Conservation (phyloP, 2,888 invertebrate genomes). For the Hemistola chrysoprasaria region DNA sequence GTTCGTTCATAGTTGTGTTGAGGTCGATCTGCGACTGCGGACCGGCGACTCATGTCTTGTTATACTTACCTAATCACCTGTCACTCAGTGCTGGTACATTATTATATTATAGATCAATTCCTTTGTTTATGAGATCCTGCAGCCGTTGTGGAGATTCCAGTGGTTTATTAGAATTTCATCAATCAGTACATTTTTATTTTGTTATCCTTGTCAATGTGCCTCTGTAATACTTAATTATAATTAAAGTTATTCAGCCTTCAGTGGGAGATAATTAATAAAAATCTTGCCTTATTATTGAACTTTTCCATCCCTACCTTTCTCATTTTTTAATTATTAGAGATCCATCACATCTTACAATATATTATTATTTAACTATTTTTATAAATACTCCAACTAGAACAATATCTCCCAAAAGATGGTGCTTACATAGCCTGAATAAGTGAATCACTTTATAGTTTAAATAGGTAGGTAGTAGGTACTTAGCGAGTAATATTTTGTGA, state of each 20-base stretch:
- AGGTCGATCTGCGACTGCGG: constrained; percentile 46
- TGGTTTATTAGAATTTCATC: constrained; percentile 79
- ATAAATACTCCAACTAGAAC: too few relatives aligned
- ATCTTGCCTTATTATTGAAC: constrained; percentile 73
- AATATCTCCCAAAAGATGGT: too few relatives aligned
- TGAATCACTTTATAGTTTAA: too few relatives aligned
- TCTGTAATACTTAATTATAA: constrained; percentile 72
- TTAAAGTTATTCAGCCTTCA: constrained; percentile 65
- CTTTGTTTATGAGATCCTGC: constrained; percentile 81
- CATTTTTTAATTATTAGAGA: constrained; percentile 7
- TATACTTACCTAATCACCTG: constrained; percentile 13
- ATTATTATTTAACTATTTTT: too few relatives aligned
- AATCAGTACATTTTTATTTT: constrained; percentile 80
- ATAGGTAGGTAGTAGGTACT: too few relatives aligned
- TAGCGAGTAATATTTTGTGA: too few relatives aligned
- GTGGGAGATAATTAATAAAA: constrained; percentile 75
- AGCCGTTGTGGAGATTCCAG: constrained; percentile 74
- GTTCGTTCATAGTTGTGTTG: constrained; percentile 46
- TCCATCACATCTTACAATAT: too few relatives aligned
- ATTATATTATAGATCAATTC: constrained; percentile 73
- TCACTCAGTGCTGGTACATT: constrained; percentile 42
- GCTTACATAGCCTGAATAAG: too few relatives aligned
- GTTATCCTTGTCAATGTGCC: constrained; percentile 77
- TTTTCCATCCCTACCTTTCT: constrained; percentile 62
- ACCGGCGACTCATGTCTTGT: constrained; percentile 44